Evolutionary conservation across 2,113 vertebrate genomes (phyloP), one percentile per base, ranked within the genome.

Genomic region (Panthera tigris): DNA sequence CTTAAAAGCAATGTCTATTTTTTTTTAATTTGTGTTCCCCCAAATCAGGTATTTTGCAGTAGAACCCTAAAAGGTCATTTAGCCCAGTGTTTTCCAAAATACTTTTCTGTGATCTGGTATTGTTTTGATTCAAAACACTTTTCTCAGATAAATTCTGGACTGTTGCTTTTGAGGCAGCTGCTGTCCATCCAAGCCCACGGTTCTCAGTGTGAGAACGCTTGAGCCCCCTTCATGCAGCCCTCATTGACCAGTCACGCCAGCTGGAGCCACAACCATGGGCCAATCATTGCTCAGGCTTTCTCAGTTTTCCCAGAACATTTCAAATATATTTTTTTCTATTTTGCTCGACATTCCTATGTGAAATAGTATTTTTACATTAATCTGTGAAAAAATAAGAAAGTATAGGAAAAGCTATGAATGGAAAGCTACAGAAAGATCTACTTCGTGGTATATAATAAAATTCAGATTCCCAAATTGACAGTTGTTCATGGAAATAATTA

Each of bases 311-410:
- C 12, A 92, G 36, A 48, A 82, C 69, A 82, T 83, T 76, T 27
- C 57, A 82, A 69, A 68, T 88, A 80, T 27, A 25, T 7, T 73
- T 52, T 55, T 57, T 86, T 21, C 31, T 69, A 41, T 10, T 94
- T 76, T 81, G 7, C 5, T 71, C 16, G 55, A 71, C 9, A 71
- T 81, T 88, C 31, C 33, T 55, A 83, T 27, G 12, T 66, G n/a
- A 95, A 84, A 66, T 61, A 63, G 27, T n/a, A 84, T 79, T 83
- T 91, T 19, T 79, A 73, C 1, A 14, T 88, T 94, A 52, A 95
- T 73, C 61, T 87, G 25, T 87, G 52, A 80, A 93, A 95, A 93
- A 52, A 71, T 8, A 66, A 73, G 39, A 66, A 10, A 50, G 25
- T n/a, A 48, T 39, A 73, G 74, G 33, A 68, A 91, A 84, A 29